Evolutionary conservation across 2,113 vertebrate genomes (phyloP), one percentile per base, ranked within the genome.

Genomic region (Oenanthe melanoleuca): DNA sequence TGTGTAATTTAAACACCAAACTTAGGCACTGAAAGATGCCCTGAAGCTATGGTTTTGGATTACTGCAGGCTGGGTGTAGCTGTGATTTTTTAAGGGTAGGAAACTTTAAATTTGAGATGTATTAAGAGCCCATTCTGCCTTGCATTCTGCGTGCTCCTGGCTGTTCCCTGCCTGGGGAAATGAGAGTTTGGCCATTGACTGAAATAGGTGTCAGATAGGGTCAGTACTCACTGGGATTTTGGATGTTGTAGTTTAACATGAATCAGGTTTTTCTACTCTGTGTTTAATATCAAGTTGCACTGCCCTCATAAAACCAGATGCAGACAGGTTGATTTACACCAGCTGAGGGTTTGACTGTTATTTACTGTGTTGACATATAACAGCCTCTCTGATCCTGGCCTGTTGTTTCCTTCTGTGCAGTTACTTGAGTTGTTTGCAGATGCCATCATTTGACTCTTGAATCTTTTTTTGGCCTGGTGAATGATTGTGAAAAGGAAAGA

Each of bases 331-430:
- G 81, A 63, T 95, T 65, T 95, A 61, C 38, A 73, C 78, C 45
- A 91, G 63, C 53, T 89, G 61, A 75, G 59, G 31, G 37, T 82
- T 40, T 77, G 78, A 53, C 80, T 61, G 31, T 14, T 85, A 52
- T 95, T 93, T 87, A 75, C 50, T 55, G 0, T 47, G 42, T 61
- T 82, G 87, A 73, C 38, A 44, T 63, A n/a, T 31, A 89, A 40
- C 84, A 93, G 66, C 59, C 16, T 77, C 37, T 89, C 74, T 66
- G 42, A 44, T 82, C 55, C 81, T 92, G 26, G 2, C 3, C 63
- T 60, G 25, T 57, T 80, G 33, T 65, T 85, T 95, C 87, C 81
- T 86, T 95, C 81, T 80, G 17, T 95, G 81, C 81, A 64, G 29
- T 73, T 82, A 53, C 80, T 90, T 26, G 53, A 67, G 38, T 66